These are phyloP conservation scores for Halocaridina rubra DNA, from an alignment of 2,888 invertebrate genomes.

Conservation along the genomic window DNA sequence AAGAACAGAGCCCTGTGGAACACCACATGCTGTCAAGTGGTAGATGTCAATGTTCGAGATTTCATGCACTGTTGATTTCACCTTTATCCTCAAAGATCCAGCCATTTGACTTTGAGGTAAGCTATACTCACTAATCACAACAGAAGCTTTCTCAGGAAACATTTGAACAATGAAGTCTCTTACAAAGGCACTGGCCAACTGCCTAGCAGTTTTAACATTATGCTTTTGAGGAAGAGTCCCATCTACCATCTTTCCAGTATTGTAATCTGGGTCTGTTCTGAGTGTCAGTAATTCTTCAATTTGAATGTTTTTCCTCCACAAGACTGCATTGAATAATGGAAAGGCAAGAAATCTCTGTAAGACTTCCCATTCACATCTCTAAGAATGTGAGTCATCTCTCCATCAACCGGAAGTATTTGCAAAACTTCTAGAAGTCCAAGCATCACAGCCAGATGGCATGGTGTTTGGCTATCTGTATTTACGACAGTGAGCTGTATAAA, in stretches of 20 bases:
- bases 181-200: slow-evolving; percentile 1
- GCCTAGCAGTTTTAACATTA: not conserved
- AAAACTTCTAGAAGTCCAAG: not conserved
- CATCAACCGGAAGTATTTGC: not conserved
- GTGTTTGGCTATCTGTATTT: not conserved
- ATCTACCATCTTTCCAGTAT: not conserved
- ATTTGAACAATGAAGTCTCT: not conserved
- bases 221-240: slow-evolving; percentile 8
- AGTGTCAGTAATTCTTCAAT: not conserved
- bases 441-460: not conserved
- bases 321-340: slow-evolving; percentile 18
- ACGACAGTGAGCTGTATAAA: not conserved
- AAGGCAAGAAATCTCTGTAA: not conserved
- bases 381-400: not conserved
- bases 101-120: too few species aligned
- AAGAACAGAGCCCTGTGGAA: too few species aligned
- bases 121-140: too few species aligned
- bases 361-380: not conserved
- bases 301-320: not conserved
- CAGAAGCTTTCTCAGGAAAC: not conserved
- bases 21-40: not conserved
- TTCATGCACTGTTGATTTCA: not conserved
- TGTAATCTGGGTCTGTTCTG: slow-evolving; percentile 32
- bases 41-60: not conserved
- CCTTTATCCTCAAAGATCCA: not conserved